Evolutionary conservation across 2,888 invertebrate genomes (phyloP), one percentile per base, ranked within the genome.

Genomic region (Nowickia ferox): DNA sequence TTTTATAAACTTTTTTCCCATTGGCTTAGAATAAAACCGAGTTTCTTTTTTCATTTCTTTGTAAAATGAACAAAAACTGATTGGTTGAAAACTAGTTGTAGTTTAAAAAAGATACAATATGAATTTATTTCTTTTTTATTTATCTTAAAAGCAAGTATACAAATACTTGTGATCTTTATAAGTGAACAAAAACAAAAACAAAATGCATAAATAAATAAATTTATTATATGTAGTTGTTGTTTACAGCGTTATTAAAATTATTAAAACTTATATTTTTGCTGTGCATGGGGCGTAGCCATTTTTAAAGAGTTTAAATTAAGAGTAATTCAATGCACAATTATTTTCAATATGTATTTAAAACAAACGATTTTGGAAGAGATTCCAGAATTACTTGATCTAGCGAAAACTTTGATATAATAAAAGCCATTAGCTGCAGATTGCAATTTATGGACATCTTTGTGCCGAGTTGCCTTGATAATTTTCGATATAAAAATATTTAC

Each of bases 21-120:
- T 86, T 86, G 86, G 86, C 83, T 86, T 83, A 86, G 83, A 86
- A 86, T 86, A 68, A 83, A 86, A 83, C 80, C 79, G 72, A 77
- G 86, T 83, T 80, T 76, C 51, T 76, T 72, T 74, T 65, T 57
- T 30, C 5, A 71, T 68, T 65, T 57, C 65, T 75, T 75, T 75
- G 46, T 81, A 63, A 74, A 86, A 79, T 83, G 76, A 86, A 83
- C 83, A 83, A 83, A 79, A 72, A 86, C 79, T 80, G 86, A 86
- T 86, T 86, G 86, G 86, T 40, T 86, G 76, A 76, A 86, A 86
- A 86, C 86, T 83, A 79, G 86, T 86, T 86, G 86, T 83, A 71
- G 79, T 80, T 78, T 38, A 76, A 80, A 82, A 76, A 80, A 82
- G 68, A 84, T 77, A 84, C 69, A 74, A 77, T 74, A 81, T 57